phyloP scores from a whole-genome alignment of 2,797 vertebrate genomes.

The Taenioides sp. region DNA sequence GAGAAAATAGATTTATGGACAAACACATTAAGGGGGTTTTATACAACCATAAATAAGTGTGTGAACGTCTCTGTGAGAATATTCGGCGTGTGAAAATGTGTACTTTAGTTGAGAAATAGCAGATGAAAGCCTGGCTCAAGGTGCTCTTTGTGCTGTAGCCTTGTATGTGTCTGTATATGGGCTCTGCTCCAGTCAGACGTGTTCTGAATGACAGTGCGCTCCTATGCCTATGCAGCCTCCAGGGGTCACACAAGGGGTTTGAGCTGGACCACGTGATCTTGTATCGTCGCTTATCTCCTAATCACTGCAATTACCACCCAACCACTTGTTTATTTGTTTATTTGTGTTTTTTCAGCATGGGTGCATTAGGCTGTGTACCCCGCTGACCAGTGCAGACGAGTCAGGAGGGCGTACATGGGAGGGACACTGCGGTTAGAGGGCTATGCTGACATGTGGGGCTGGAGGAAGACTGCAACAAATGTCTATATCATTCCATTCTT shows the following conservation, averaged over 20 bases:
- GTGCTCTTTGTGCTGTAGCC: constrained; percentile 24
- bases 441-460: constrained; percentile 48
- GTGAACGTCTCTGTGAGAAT: constrained; percentile 18
- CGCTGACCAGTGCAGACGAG: constrained; percentile 61
- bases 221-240: constrained; percentile 33
- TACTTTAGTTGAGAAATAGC: constrained; percentile 18
- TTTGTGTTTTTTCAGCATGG: constrained; percentile 69
- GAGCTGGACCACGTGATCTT: constrained; percentile 43
- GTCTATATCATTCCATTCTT: not conserved
- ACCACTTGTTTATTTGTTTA: constrained; percentile 72
- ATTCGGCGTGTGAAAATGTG: constrained; percentile 24
- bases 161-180: constrained; percentile 18
- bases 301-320: constrained; percentile 73
- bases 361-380: constrained; percentile 70
- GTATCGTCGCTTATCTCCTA: constrained; percentile 65
- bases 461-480: constrained; percentile 19
- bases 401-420: constrained; percentile 48
- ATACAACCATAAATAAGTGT: constrained; percentile 9
- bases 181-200: constrained; percentile 34
- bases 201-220: constrained; percentile 43
- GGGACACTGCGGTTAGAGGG: constrained; percentile 53
- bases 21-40: constrained; percentile 3
- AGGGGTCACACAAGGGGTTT: constrained; percentile 64
- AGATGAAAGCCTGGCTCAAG: constrained; percentile 33
- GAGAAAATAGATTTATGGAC: constrained; percentile 8